phyloP scores from a whole-genome alignment of 2,888 invertebrate species.

The Acholoe squamosa region DNA sequence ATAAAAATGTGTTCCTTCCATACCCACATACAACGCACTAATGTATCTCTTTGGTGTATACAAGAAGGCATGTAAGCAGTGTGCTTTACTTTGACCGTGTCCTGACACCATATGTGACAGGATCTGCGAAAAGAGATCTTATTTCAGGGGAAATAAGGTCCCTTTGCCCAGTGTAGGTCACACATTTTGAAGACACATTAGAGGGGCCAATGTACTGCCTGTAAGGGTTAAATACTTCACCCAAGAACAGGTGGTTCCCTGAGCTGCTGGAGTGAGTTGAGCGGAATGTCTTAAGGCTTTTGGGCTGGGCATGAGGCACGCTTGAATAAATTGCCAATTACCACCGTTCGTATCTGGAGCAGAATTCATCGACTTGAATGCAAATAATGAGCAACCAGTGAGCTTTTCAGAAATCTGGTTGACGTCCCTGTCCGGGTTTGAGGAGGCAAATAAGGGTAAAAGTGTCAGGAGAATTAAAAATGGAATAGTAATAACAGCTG shows the following conservation, averaged over 20 bases:
- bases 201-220: neutral
- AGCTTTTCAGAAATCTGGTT: neutral
- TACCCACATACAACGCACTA: too few relatives aligned
- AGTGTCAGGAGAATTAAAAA: too few relatives aligned
- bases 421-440: neutral
- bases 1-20: too few relatives aligned
- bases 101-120: too few relatives aligned
- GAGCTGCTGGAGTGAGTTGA: neutral
- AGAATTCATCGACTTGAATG: neutral
- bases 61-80: too few relatives aligned
- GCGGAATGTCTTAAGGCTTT: neutral
- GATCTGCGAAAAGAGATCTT: too few relatives aligned
- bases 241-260: neutral
- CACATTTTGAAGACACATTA: neutral
- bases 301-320: neutral
- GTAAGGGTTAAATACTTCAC: neutral
- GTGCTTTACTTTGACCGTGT: too few relatives aligned
- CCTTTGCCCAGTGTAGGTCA: too few relatives aligned
- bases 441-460: too few relatives aligned
- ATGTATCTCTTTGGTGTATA: too few relatives aligned
- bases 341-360: neutral
- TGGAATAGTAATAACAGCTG: too few relatives aligned
- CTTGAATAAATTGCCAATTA: slow-evolving; percentile 36
- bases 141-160: too few relatives aligned
- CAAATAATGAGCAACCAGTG: neutral